Conservation (phyloP, 2,888 invertebrate species). For the Cynaeus angustus region DNA sequence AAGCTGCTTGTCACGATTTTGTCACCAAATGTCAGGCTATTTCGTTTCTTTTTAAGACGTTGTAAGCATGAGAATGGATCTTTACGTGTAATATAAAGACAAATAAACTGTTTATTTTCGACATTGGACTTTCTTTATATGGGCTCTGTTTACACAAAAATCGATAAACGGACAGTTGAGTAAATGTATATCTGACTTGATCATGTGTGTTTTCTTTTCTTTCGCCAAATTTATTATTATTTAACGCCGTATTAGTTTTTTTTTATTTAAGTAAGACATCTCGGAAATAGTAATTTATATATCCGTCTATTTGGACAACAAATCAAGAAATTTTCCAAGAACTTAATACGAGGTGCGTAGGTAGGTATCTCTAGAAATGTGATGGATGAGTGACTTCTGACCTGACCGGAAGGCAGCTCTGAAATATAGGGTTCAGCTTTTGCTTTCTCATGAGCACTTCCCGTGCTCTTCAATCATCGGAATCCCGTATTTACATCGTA, state of each 20-base stretch:
- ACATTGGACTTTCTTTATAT: background rate
- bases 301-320: constrained; percentile 15
- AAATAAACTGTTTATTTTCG: constrained; percentile 22
- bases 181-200: too few relatives aligned
- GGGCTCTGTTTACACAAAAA: background rate
- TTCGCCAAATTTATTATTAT: too few relatives aligned
- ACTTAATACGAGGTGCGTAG: constrained; percentile 46
- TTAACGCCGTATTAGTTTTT: too few relatives aligned
- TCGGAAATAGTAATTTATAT: too few relatives aligned
- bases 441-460: constrained; percentile 54
- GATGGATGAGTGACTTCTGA: constrained; percentile 54
- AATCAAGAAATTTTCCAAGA: constrained; percentile 2
- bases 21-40: constrained; percentile 51
- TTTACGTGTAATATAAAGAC: constrained; percentile 23
- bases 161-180: too few relatives aligned
- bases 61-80: constrained; percentile 30
- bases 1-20: constrained; percentile 51
- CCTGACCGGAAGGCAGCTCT: constrained; percentile 49
- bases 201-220: too few relatives aligned
- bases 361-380: constrained; percentile 52
- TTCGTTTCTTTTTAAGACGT: constrained; percentile 48
- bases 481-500: constrained; percentile 53
- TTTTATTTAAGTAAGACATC: too few relatives aligned
- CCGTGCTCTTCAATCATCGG: constrained; percentile 54
- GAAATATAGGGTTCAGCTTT: constrained; percentile 50